Evolutionary conservation across 2,888 invertebrate species (phyloP), one percentile per base, ranked within the genome.

Genomic region (Dascillus cervinus): DNA sequence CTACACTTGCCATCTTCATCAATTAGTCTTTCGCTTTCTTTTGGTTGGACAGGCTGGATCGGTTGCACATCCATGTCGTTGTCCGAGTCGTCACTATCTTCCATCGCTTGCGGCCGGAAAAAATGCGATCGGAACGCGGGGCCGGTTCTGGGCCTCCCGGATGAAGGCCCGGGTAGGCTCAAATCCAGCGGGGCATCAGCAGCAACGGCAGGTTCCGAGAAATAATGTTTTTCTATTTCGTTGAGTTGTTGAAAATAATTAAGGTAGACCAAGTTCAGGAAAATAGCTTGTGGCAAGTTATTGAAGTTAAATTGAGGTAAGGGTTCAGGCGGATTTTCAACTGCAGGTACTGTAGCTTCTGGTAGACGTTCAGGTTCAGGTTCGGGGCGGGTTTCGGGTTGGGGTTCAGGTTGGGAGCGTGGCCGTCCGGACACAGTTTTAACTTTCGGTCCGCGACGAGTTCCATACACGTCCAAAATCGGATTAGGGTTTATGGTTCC

Each of bases 381-480:
- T 22, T 41, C 45, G 3, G 42, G 41, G 9, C 41, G 29, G 4
- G 40, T 13, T n/a, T 41, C 48, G 11, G 52, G 44, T 19, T 32
- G 30, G 13, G 33, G 22, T 22, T 29, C 17, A 8, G 14, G 22
- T 10, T 22, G 13, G 4, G 11, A 11, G 23, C 32, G 29, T 6
- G 32, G 32, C 1, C 3, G 2, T 24, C 26, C 34, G 2, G 11
- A 13, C 3, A 35, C 17, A n/a, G 25, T n/a, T 32, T 46, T 73
- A 39, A 75, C 76, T 51, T 88, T 87, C 0, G 91, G 91, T 0
- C 92, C 92, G 1, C 92, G 73, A 3, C 90, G 72, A 0, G 88
- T 89, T 14, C 92, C 91, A 54, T 91, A 90, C 0, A 92, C 84
- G 60, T 92, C 92, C 32, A 94, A 89, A 9, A 91, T 83, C 0